Percentiles rank a stretch among this genome's conserved stretches.
Conservation (phyloP, 2,888 invertebrate genomes). For the Rhyacophila evoluta region DNA sequence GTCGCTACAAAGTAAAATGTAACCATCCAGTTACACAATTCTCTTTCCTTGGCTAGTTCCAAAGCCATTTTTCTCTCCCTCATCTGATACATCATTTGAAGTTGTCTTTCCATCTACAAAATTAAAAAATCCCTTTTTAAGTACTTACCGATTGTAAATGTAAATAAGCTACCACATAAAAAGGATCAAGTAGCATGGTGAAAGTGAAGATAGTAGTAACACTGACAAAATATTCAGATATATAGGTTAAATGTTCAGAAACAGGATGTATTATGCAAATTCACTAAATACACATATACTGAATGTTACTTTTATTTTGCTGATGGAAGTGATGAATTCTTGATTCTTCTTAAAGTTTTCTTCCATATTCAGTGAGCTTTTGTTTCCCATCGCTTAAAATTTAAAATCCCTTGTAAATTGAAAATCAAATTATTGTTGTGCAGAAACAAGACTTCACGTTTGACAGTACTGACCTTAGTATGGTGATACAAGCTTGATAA, state of each 20-base stretch:
- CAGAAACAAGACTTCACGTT: too few species aligned
- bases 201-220: too few species aligned
- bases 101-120: conserved; percentile 80
- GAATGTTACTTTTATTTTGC: conserved; percentile 74
- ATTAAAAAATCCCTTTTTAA: too few species aligned
- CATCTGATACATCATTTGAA: conserved; percentile 84
- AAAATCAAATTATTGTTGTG: too few species aligned
- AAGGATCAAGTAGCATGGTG: too few species aligned
- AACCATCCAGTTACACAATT: conserved; percentile 79
- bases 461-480: too few species aligned
- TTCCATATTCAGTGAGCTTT: conserved; percentile 73
- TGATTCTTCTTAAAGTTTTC: conserved; percentile 78
- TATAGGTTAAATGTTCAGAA: neutral
- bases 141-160: too few species aligned
- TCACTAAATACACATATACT: too few species aligned
- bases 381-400: conserved; percentile 52
- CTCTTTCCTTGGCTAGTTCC: conserved; percentile 77
- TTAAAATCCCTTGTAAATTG: neutral
- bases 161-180: too few species aligned
- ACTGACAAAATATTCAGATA: too few species aligned
- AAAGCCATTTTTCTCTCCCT: conserved; percentile 80
- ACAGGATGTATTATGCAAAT: neutral
- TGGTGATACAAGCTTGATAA: too few species aligned
- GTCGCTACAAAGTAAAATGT: conserved; percentile 75
- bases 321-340: conserved; percentile 76